Base-by-base conservation (phyloP, 64 coral and sea anemone species). In the Anthopleura sola region DNA sequence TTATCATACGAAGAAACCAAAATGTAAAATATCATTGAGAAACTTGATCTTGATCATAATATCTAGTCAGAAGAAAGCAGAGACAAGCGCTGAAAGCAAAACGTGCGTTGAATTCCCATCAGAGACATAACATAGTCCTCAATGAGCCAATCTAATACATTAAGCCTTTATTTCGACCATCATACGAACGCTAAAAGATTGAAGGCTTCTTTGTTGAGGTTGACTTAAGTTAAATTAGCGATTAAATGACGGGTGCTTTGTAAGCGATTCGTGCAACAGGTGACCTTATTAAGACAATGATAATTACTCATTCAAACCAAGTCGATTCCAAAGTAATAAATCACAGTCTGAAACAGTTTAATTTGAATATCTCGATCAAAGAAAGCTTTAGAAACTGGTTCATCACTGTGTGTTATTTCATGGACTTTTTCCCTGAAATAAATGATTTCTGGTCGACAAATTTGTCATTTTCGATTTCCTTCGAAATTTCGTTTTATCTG, bases 11-110 rank as follows among this genome's bases (percentile, higher is more conserved):
- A 60, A 4, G 50, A 77, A 74, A 84, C 44, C 40, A 83, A 74
- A n/a, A 75, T 76, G 50, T 28, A 49, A 34, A 55, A 55, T 82
- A 28, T 55, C 33, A 28, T 84, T 40, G 49, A 58, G 82, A 82
- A 88, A 69, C 20, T 90, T 90, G 68, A 83, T 90, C 88, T 36
- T 90, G 82, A 82, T 90, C 84, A 53, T 66, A 4, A 84, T 84
- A 77, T 23, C 81, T 34, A 71, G 66, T 71, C 28, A 32, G 66
- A 34, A 29, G 31, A 18, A 71, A 71, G 66, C n/a, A 71, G 28
- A 71, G 66, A 71, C 66, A 34, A 71, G 29, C 66, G 26, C 66
- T 71, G 66, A 71, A 71, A 32, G 66, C 66, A 71, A 71, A 71
- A 71, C 66, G 66, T 71, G 66, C 29, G 29, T 2, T 71, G 66